phyloP scores from a whole-genome alignment of 92 coral and sea anemone genomes.

The Epizoanthus stellaris region DNA sequence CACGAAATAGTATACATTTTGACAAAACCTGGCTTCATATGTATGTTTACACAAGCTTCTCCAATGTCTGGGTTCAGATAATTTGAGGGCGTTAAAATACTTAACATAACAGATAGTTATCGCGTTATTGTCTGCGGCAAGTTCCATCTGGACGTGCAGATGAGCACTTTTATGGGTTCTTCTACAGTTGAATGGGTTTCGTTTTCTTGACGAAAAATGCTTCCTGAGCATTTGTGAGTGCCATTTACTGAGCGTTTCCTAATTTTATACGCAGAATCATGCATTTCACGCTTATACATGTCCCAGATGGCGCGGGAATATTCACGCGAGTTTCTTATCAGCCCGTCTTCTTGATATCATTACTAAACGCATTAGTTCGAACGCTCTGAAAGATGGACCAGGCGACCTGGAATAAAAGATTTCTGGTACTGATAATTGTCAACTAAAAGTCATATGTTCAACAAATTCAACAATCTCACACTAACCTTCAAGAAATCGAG shows the following conservation, averaged over 20 bases:
- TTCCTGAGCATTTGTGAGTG: background rate
- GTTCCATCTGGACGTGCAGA: constrained; percentile 43
- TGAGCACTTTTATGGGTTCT: constrained; percentile 24
- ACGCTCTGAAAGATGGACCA: constrained; percentile 9
- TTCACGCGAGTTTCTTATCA: constrained; percentile 22
- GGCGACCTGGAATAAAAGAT: constrained; percentile 31
- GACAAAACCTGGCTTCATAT: background rate
- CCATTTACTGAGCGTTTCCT: background rate
- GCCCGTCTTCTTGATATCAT: constrained; percentile 14
- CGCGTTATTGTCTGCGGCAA: constrained; percentile 27
- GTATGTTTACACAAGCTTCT: background rate
- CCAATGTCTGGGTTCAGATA: constrained; percentile 17
- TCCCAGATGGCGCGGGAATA: constrained; percentile 32
- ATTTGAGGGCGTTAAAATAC: constrained; percentile 44
- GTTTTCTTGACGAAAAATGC: background rate
- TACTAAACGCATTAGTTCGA: constrained; percentile 6
- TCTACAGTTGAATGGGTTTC: constrained; percentile 14
- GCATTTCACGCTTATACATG: constrained; percentile 26
- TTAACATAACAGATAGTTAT: constrained; percentile 37
- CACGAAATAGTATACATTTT: background rate
- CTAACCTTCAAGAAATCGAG: background rate
- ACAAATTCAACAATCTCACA: constrained; percentile 6
- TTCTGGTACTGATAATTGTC: constrained; percentile 20
- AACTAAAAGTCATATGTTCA: constrained; percentile 20
- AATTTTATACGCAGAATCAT: background rate